phyloP scores from a whole-genome alignment of 2,888 invertebrate species.

The Subacronicta megacephala region DNA sequence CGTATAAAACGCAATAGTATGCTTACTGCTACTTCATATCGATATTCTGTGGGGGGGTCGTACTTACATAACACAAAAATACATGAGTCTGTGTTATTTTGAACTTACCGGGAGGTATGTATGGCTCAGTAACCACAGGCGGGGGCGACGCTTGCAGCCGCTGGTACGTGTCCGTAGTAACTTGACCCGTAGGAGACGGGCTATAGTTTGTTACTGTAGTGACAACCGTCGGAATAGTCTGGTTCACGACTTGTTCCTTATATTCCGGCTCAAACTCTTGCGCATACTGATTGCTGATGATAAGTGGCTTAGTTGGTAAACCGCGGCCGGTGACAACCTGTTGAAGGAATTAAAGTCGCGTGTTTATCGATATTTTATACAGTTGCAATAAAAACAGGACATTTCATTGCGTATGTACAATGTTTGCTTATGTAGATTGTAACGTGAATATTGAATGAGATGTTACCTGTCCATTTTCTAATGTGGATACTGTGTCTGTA shows the following conservation, averaged over 20 bases:
- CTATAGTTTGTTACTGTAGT: conserved; percentile 60
- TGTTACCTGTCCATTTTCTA: conserved; percentile 88
- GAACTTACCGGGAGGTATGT: conserved; percentile 80
- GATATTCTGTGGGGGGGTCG: no score
- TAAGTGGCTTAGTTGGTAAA: conserved; percentile 77
- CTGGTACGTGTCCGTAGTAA: conserved; percentile 70
- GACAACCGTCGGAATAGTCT: conserved; percentile 48
- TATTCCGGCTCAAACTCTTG: conserved; percentile 84
- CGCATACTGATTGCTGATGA: conserved; percentile 86
- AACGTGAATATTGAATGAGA: conserved; percentile 40
- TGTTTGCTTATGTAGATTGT: conserved; percentile 12
- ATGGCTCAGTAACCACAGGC: conserved; percentile 76
- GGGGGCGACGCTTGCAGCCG: conserved; percentile 80
- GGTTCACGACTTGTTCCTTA: conserved; percentile 67
- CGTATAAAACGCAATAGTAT: no score
- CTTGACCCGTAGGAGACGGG: conserved; percentile 69
- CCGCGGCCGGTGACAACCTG: conserved; percentile 84
- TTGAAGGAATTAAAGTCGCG: conserved; percentile 13
- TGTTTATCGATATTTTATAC: conserved; percentile 23
- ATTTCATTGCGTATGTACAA: conserved; percentile 15
- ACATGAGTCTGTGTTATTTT: no score
- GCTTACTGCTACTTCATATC: no score
- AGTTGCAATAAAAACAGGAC: conserved; percentile 27
- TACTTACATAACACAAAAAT: no score
- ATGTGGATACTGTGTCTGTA: conserved; percentile 82